Evolutionary conservation across 2,113 vertebrate species (phyloP).

Genomic region (Pedetes capensis): DNA sequence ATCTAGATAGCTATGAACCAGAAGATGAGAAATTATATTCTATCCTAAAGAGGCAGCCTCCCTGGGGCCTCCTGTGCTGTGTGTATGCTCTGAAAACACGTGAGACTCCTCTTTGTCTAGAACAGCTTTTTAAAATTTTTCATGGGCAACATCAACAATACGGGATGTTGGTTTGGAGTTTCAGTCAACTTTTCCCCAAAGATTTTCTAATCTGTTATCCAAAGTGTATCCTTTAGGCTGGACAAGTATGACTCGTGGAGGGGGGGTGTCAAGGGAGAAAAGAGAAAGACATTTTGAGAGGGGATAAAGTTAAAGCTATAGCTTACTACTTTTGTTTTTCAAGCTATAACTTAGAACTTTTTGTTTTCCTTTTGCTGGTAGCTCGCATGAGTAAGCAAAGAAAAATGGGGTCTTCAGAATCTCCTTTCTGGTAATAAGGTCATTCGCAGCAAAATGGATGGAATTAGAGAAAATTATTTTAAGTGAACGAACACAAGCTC

Average conservation of each 20-base stretch:
- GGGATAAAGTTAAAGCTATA: not conserved
- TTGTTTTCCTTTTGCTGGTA: not conserved
- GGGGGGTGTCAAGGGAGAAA: not conserved
- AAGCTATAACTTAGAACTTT: not conserved
- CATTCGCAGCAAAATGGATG: too few species aligned
- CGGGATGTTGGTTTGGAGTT: not conserved
- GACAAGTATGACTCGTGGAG: not conserved
- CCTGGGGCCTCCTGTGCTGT: not conserved
- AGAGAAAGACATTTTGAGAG: not conserved
- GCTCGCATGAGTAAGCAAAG: not conserved
- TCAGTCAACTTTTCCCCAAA: not conserved
- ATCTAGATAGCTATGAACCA: not conserved
- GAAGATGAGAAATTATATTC: not conserved
- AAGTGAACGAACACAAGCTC: too few species aligned
- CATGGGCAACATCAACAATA: not conserved
- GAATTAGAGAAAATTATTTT: too few species aligned
- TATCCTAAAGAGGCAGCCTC: not conserved
- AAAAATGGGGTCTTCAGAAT: not conserved
- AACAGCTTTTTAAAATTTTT: not conserved
- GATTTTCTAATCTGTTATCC: conserved; percentile 19
- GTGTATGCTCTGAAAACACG: not conserved
- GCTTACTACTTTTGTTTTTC: not conserved
- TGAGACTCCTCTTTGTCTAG: not conserved
- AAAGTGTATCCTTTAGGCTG: not conserved
- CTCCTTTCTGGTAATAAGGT: conserved; percentile 17